Evolutionary conservation across 2,888 invertebrate genomes (phyloP).

Genomic region (Drosophila merina): DNA sequence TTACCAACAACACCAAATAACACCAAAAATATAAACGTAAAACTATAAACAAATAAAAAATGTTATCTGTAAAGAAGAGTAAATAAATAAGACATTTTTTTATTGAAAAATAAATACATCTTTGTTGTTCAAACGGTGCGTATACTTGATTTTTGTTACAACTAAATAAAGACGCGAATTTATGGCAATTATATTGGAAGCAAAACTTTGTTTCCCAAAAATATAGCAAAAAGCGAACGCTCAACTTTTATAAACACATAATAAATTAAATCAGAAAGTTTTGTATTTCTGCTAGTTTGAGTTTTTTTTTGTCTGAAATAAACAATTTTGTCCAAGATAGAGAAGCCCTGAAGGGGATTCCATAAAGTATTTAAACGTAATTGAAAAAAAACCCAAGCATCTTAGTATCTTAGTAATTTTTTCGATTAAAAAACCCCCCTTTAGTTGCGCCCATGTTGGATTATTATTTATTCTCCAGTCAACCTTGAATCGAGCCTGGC

Average conservation of each 20-base stretch:
- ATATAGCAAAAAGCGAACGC: background rate
- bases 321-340: slow-evolving; percentile 23
- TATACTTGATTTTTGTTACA: slow-evolving; percentile 28
- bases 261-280: slow-evolving; percentile 32
- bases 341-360: slow-evolving; percentile 3
- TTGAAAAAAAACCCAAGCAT: background rate
- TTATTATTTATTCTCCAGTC: slow-evolving; percentile 14
- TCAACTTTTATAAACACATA: slow-evolving; percentile 26
- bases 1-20: background rate
- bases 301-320: slow-evolving; percentile 20
- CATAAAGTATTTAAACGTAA: background rate
- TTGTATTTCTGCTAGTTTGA: background rate
- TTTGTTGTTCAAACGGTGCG: slow-evolving; percentile 31
- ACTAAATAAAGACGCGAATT: slow-evolving; percentile 35
- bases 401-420: too few species aligned
- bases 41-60: slow-evolving; percentile 6
- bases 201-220: slow-evolving; percentile 19
- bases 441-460: background rate
- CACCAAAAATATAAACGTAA: background rate
- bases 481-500: slow-evolving; percentile 24
- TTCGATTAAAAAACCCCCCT: background rate
- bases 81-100: background rate
- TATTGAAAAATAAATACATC: background rate
- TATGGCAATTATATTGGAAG: slow-evolving; percentile 32
- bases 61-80: background rate